Evolutionary conservation across 2,797 vertebrate species (phyloP), one percentile per base, ranked within the genome.

Genomic region (Sebastes nivosus): DNA sequence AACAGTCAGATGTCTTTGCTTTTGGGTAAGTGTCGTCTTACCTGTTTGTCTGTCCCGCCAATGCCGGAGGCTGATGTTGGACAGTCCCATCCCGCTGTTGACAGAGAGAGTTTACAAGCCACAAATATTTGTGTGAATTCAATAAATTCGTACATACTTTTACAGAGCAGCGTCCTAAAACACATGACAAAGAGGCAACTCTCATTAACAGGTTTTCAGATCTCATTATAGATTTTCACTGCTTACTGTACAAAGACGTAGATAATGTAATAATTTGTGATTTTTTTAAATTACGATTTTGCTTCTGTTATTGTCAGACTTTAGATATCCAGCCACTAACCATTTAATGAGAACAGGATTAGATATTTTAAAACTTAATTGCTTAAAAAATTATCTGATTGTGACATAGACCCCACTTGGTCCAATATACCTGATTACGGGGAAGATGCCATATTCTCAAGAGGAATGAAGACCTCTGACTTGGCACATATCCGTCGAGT

Each of bases 1-100:
- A 99, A 93, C 97, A 98, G 95, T 99, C 99, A 0, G 99, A 99
- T 1, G 97, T 99, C 92, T 99, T 99, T 85, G 98, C 99, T 0
- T 97, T 99, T 25, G 99, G 99, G 99, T 99, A 93, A 90, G 97
- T 92, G 60, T 84, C 61, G 68, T 83, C 70, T 70, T 46, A 65
- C 24, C 68, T 80, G 58, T 78, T 82, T 81, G 74, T 81, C 82
- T 72, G 32, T 42, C 74, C 76, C 46, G 58, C 67, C 42, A 30
- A 29, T 14, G n/a, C 30, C 16, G 0, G 10, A 82, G 57, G 27
- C 57, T 34, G 25, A 65, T 18, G 57, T 67, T 25, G 36, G 54
- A 59, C 72, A 58, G 25, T 70, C 70, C 18, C n/a, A 67, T 61
- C 57, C 27, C 30, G 9, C 27, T 69, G 76, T 77, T 70, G 73